Evolutionary conservation across 2,888 invertebrate species (phyloP), one percentile per base, ranked within the genome.

Genomic region (Drosophila crucigera): DNA sequence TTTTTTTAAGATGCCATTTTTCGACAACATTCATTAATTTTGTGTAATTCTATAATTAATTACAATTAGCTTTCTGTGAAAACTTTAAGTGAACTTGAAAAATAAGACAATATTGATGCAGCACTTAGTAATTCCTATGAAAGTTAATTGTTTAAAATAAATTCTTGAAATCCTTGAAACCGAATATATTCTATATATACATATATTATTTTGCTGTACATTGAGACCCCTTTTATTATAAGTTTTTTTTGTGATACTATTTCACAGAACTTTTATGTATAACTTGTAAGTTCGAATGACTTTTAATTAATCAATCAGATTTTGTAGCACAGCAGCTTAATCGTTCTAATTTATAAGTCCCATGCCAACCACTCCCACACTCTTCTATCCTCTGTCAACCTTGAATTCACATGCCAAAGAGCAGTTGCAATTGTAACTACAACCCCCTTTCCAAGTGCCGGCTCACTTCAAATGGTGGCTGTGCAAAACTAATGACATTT

Each of bases 401-500:
- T 76, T 78, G 82, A 70, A 72, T 59, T 71, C 67, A 43, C 33
- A 43, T 47, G 60, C 49, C 43, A 19, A 61, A 52, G 25, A 63
- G 60, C 70, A 63, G 60, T 54, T 66, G 63, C 79, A 68, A 58
- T 49, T 68, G 54, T 71, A 64, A 66, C 54, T 47, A 41, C 11
- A 49, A 35, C 80, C 78, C 76, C 73, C 78, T 77, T 77, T 80
- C 74, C 65, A 60, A 68, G 39, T 31, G 53, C 71, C 81, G 80
- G 83, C 80, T 74, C 72, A 77, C 80, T 77, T 83, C 85, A 84
- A 84, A 77, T 87, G 68, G 39, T 37, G 83, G 66, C 77, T 80
- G 83, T 84, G 88, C 84, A 83, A 88, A 88, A 88, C 88, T 90
- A 85, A 90, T 90, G 89, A 76, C 85, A 73, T 76, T 85, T 80